Percentiles rank a stretch among this genome's conserved stretches.
phyloP scores from a whole-genome alignment of 2,113 vertebrate species.

The Clarias gariepinus region DNA sequence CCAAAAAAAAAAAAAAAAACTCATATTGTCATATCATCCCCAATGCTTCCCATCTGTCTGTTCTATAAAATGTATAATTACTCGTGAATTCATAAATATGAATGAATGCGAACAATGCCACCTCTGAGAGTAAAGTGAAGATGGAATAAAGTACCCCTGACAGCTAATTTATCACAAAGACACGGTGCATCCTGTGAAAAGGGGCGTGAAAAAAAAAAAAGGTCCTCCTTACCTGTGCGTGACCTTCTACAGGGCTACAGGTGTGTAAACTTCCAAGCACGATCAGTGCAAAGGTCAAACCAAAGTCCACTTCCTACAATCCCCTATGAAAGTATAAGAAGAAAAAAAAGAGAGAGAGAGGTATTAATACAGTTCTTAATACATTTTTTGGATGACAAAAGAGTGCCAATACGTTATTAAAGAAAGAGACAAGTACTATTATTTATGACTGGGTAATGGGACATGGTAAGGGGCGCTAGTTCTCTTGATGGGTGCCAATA shows the following conservation, averaged over 20 bases:
- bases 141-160: background rate
- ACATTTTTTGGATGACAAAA: background rate
- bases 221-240: constrained; percentile 31
- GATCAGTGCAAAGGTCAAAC: background rate
- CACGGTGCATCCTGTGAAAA: background rate
- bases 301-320: background rate
- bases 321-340: background rate
- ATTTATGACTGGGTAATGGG: background rate
- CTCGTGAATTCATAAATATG: constrained; percentile 50
- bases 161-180: constrained; percentile 20
- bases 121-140: background rate
- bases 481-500: background rate
- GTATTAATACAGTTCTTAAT: background rate
- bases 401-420: background rate
- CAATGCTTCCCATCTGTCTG: constrained; percentile 6
- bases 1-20: constrained; percentile 44
- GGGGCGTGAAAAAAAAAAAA: background rate
- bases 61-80: constrained; percentile 23
- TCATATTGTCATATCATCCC: constrained; percentile 31
- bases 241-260: background rate
- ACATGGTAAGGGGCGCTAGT: too few relatives aligned
- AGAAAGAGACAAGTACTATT: background rate
- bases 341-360: background rate
- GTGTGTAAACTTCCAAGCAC: background rate
- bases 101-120: constrained; percentile 34